A percentile compares a stretch with the other conserved stretches of the same genome.
Conservation (phyloP, 2,888 invertebrate species). For the Drosophila maculinotata region DNA sequence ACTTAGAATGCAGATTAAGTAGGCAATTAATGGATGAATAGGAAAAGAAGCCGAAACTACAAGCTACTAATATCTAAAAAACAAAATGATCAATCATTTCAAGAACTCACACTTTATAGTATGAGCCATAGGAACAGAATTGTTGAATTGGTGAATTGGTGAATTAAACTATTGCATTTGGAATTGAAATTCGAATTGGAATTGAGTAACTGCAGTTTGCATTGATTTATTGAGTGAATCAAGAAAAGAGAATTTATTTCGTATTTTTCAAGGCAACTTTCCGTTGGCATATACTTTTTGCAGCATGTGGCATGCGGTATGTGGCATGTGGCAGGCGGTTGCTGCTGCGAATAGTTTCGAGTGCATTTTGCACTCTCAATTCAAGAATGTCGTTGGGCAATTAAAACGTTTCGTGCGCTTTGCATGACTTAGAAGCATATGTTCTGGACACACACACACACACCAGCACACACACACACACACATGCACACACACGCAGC, state of each 20-base stretch:
- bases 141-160: too few relatives aligned
- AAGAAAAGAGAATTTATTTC: not conserved
- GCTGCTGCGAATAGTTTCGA: slow-evolving; percentile 23
- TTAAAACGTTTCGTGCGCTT: slow-evolving; percentile 68
- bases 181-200: not conserved
- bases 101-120: too few relatives aligned
- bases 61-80: too few relatives aligned
- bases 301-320: slow-evolving; percentile 17
- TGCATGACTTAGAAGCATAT: slow-evolving; percentile 76
- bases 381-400: slow-evolving; percentile 54
- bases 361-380: slow-evolving; percentile 51
- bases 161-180: too few relatives aligned
- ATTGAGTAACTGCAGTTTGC: not conserved
- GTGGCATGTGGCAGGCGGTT: slow-evolving; percentile 4
- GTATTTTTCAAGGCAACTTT: too few relatives aligned
- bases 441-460: slow-evolving; percentile 22
- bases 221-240: not conserved
- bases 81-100: not conserved
- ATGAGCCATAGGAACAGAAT: too few relatives aligned
- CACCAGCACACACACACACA: slow-evolving; percentile 1
- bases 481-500: slow-evolving; percentile 15
- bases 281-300: not conserved
- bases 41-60: too few relatives aligned
- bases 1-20: too few relatives aligned
- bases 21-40: too few relatives aligned